Evolutionary conservation across 2,888 invertebrate species (phyloP), one percentile per base, ranked within the genome.

Genomic region (Catotricha subobsoleta): DNA sequence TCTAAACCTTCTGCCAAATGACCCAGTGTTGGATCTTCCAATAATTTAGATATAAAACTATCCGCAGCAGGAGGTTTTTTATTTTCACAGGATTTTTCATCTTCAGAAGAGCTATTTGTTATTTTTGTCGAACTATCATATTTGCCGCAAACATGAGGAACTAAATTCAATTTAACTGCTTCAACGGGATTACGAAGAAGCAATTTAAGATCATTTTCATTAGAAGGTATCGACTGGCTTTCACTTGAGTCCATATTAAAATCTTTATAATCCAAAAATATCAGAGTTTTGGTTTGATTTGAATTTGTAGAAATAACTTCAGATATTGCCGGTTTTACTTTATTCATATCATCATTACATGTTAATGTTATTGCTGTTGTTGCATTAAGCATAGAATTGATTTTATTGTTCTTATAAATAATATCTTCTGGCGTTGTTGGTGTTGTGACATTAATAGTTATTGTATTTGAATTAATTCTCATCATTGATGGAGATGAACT

Each of bases 121-220:
- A 12, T 12, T 20, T 35, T 20, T n/a, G 19, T 16, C n/a, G 29
- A n/a, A 20, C 9, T 20, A n/a, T 16, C 4, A 42, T 18, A 54
- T 58, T 74, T 74, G 21, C 80, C 80, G 59, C 81, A 81, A 40
- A 81, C 76, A 55, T 80, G 80, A 34, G 81, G 80, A 52, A 81
- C 74, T 47, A 80, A 64, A 59, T 81, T 80, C 49, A 75, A 67
- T 52, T 71, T 71, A 3, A 80, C 76, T 13, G 81, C 81, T 67
- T 80, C 79, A 8, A 81, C 80, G 1, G 81, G 81, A 60, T 81
- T 76, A 48, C 67, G 67, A 30, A 79, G 54, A 46, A 77, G 67
- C 47, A 69, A 67, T 39, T 67, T 61, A 34, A 76, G 59, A 48
- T 73, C 70, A 20, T 59, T 57, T 33, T 61, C 6, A 35, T n/a